Evolutionary conservation across 2,888 invertebrate species (phyloP).

Genomic region (Cheilosia impressa): DNA sequence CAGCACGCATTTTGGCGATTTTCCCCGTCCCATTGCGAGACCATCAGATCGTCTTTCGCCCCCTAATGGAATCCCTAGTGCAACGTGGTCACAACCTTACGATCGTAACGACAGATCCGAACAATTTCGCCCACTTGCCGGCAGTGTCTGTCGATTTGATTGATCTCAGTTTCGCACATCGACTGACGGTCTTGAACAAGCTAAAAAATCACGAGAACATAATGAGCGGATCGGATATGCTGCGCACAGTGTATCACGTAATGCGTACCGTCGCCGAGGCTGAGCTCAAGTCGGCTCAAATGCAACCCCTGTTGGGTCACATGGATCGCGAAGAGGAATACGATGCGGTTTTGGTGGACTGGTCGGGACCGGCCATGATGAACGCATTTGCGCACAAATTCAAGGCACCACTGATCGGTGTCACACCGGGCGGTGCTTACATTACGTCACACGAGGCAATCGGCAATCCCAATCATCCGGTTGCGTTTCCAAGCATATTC

Average conservation of each 20-base stretch:
- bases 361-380: slow-evolving; percentile 84
- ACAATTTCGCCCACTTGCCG: slow-evolving; percentile 79
- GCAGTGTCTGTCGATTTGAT: slow-evolving; percentile 81
- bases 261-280: slow-evolving; percentile 76
- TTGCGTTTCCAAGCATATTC: slow-evolving; percentile 85
- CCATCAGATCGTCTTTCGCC: slow-evolving; percentile 84
- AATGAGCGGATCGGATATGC: slow-evolving; percentile 76
- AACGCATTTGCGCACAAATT: slow-evolving; percentile 85
- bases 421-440: slow-evolving; percentile 84
- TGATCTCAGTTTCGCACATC: slow-evolving; percentile 79
- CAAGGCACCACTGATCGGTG: slow-evolving; percentile 85
- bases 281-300: slow-evolving; percentile 77
- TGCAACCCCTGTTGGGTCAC: slow-evolving; percentile 76
- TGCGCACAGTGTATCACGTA: slow-evolving; percentile 76
- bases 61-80: slow-evolving; percentile 83
- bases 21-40: slow-evolving; percentile 84
- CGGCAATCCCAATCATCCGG: slow-evolving; percentile 85
- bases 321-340: slow-evolving; percentile 81
- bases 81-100: slow-evolving; percentile 84
- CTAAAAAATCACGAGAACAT: slow-evolving; percentile 74
- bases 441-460: slow-evolving; percentile 84
- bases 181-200: slow-evolving; percentile 75
- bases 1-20: slow-evolving; percentile 81
- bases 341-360: slow-evolving; percentile 86
- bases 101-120: slow-evolving; percentile 84